Evolutionary conservation across 2,797 vertebrate genomes (phyloP).

Genomic region (Choloepus didactylus): DNA sequence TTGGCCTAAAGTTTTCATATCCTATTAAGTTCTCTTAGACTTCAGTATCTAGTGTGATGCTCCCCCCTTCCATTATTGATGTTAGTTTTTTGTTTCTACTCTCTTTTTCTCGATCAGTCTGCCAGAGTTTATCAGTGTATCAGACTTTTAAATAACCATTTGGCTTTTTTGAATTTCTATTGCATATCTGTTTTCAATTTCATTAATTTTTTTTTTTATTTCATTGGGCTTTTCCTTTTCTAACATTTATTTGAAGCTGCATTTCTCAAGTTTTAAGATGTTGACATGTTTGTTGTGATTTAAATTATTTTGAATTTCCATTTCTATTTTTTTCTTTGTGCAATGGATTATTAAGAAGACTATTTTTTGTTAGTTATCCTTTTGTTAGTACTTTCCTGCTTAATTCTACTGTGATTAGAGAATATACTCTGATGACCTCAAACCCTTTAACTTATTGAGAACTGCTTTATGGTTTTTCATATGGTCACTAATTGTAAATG

Average conservation of each 20-base stretch:
- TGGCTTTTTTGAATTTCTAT: not conserved
- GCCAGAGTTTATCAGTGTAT: not conserved
- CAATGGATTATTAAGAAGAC: too few relatives aligned
- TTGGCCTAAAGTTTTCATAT: not conserved
- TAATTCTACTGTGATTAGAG: not conserved
- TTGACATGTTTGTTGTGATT: not conserved
- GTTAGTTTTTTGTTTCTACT: not conserved
- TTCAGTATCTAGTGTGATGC: not conserved
- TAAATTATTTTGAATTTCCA: not conserved
- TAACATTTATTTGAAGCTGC: not conserved
- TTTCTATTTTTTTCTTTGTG: not conserved
- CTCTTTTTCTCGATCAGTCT: not conserved
- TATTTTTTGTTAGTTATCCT: not conserved
- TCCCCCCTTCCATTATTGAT: not conserved
- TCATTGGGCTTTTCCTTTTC: not conserved
- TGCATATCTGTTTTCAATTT: not conserved
- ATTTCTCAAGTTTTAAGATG: not conserved
- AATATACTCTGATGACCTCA: not conserved
- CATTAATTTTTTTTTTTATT: not conserved
- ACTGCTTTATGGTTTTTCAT: not conserved
- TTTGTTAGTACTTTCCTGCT: not conserved
- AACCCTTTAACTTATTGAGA: not conserved
- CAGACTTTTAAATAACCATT: not conserved
- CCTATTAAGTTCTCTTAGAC: not conserved
- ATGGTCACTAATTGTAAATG: not conserved